These are phyloP conservation scores for Epinephelus cyanopodus DNA, from an alignment of 2,113 vertebrate species.

Conservation along the genomic window DNA sequence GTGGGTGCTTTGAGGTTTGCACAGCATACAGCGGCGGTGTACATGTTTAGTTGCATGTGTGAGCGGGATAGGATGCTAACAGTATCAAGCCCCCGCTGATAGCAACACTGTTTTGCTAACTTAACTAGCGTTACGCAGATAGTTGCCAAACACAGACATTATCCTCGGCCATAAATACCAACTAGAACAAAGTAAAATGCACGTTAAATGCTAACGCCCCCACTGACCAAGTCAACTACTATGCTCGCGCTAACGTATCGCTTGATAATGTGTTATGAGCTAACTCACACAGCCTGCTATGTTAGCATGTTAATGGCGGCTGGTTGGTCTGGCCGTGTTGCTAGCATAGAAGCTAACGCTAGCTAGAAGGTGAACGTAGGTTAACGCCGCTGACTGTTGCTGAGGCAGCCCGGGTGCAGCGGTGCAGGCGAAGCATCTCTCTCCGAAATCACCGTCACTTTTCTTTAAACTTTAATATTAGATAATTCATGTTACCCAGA, in stretches of 20 bases:
- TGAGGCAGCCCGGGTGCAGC: background rate
- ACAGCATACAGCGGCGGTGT: background rate
- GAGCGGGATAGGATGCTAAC: slow-evolving; percentile 38
- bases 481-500: background rate
- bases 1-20: background rate
- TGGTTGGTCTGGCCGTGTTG: background rate
- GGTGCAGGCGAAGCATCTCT: slow-evolving; percentile 25
- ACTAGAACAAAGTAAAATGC: background rate
- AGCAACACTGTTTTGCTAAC: slow-evolving; percentile 9
- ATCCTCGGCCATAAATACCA: background rate
- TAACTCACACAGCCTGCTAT: background rate
- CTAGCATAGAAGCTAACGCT: slow-evolving; percentile 23
- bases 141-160: background rate
- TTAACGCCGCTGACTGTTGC: slow-evolving; percentile 11
- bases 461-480: background rate
- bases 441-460: background rate
- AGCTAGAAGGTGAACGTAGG: slow-evolving; percentile 21
- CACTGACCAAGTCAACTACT: no score
- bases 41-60: slow-evolving; percentile 10
- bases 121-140: background rate
- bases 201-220: background rate
- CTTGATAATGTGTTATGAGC: slow-evolving; percentile 5
- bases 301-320: slow-evolving; percentile 22
- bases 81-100: background rate
- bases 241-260: background rate